Percentiles rank a stretch among this genome's conserved stretches.
phyloP scores from a whole-genome alignment of 2,888 invertebrate genomes.

The Apocheima hispidaria region DNA sequence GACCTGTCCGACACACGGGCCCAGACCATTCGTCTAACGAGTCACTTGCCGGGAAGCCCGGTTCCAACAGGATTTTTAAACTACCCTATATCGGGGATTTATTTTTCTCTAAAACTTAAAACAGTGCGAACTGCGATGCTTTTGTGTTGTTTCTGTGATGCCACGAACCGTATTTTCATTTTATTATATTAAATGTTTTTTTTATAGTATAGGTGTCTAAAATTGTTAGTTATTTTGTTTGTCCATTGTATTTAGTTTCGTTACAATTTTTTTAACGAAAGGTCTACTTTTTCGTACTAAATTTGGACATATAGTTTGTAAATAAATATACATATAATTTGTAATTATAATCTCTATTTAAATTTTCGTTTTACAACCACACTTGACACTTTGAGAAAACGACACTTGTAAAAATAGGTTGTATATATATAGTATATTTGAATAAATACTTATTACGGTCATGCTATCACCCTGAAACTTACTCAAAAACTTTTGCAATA shows the following conservation, averaged over 20 bases:
- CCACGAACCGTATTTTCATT: not conserved
- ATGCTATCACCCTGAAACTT: not conserved
- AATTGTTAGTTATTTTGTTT: not conserved
- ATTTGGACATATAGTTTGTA: no score
- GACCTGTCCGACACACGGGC: conserved; percentile 70
- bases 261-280: no score
- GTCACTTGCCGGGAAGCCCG: conserved; percentile 58
- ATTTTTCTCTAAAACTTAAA: conserved; percentile 45
- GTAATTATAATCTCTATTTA: no score
- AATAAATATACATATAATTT: no score
- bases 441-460: no score
- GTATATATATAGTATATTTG: no score
- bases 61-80: conserved; percentile 63
- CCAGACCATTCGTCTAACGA: conserved; percentile 70
- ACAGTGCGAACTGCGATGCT: conserved; percentile 31
- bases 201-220: not conserved
- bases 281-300: no score
- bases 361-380: no score
- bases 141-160: conserved; percentile 27
- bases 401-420: no score
- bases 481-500: conserved; percentile 26
- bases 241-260: not conserved
- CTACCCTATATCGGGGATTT: conserved; percentile 45
- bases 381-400: no score
- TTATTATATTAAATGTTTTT: not conserved